Conservation (phyloP, 2,113 vertebrate species). For the Ginglymostoma cirratum region DNA sequence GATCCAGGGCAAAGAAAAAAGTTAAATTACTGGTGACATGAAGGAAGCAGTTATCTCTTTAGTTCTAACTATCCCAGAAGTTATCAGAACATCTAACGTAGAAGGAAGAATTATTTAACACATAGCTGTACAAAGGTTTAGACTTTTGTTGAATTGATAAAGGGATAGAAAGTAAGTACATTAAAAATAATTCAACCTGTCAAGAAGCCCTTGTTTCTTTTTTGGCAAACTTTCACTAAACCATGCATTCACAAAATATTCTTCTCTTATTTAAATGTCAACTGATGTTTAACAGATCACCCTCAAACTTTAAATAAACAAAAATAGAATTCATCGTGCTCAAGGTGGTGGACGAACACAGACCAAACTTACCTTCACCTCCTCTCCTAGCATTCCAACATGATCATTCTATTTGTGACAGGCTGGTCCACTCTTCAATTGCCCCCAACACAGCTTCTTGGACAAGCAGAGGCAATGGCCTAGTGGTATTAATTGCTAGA, state of each 20-base stretch:
- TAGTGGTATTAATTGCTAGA: no score
- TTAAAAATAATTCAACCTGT: background rate
- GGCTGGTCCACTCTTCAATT: background rate
- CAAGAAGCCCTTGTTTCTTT: background rate
- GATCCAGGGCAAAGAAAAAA: background rate
- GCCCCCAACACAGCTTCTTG: background rate
- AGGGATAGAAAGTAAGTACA: background rate
- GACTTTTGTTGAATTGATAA: background rate
- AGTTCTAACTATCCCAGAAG: background rate
- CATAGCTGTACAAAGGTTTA: no score
- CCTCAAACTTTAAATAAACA: background rate
- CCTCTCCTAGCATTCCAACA: background rate
- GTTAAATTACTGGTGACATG: background rate
- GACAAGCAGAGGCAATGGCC: background rate
- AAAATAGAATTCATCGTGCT: background rate
- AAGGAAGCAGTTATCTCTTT: background rate
- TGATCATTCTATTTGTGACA: background rate
- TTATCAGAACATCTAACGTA: background rate
- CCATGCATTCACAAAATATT: background rate
- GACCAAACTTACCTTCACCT: no score
- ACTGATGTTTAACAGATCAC: background rate
- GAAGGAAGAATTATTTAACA: background rate
- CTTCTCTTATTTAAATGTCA: background rate
- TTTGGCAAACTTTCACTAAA: background rate
- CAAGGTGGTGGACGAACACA: background rate